Evolutionary conservation across 2,888 invertebrate genomes (phyloP).

Genomic region (Mechanitis mazaeus): DNA sequence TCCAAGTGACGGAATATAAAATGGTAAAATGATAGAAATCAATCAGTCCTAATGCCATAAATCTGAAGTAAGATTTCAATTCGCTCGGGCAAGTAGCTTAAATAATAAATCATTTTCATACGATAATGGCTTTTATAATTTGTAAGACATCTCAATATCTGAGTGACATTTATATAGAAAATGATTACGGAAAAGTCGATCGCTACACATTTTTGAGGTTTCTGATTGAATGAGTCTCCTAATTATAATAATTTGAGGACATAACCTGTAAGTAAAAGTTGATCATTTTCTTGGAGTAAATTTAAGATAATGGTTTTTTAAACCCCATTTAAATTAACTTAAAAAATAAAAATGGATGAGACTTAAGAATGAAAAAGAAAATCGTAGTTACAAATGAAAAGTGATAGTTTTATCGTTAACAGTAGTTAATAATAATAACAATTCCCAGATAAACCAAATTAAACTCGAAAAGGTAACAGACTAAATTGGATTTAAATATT

Average conservation of each 20-base stretch:
- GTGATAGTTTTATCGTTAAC: conserved; percentile 11
- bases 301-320: no score
- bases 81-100: conserved; percentile 5
- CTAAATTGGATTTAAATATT: conserved; percentile 51
- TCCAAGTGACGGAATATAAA: conserved; percentile 5
- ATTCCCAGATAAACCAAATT: conserved; percentile 32
- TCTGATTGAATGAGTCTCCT: no score
- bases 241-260: no score
- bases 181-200: neutral
- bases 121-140: conserved; percentile 17
- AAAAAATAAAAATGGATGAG: no score
- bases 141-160: conserved; percentile 15
- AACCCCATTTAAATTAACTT: no score
- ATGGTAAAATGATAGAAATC: conserved; percentile 7
- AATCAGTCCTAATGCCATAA: conserved; percentile 11
- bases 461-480: conserved; percentile 34
- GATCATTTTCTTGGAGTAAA: no score
- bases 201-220: neutral
- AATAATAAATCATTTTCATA: conserved; percentile 20
- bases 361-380: no score
- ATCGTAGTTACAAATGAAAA: conserved; percentile 6
- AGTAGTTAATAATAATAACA: conserved; percentile 13
- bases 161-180: conserved; percentile 11
- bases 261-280: no score
- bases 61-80: conserved; percentile 14